Conservation (phyloP, 2,113 vertebrate species). For the Varanus salvator region DNA sequence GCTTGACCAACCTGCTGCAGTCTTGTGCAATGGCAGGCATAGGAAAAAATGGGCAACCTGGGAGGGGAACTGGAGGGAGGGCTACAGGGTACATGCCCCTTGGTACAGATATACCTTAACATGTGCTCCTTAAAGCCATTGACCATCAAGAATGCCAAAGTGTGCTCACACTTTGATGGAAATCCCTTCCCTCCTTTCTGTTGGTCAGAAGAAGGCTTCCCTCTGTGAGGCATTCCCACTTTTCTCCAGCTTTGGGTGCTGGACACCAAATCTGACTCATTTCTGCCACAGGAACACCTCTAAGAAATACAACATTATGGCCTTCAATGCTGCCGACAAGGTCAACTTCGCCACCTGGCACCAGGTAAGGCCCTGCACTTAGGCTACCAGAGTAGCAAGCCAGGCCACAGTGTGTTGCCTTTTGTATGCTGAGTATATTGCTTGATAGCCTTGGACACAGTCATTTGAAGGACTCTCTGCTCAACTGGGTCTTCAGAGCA, state of each 20-base stretch:
- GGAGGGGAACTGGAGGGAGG: too few species aligned
- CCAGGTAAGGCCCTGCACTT: conserved; percentile 76
- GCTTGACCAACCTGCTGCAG: too few species aligned
- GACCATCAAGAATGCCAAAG: not conserved
- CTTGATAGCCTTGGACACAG: not conserved
- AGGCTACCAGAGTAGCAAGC: not conserved
- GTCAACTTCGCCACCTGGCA: conserved; percentile 91
- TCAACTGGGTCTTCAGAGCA: not conserved
- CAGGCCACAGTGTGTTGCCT: not conserved
- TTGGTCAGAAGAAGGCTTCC: not conserved
- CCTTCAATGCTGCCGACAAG: conserved; percentile 90
- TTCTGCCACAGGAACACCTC: conserved; percentile 81
- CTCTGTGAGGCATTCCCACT: not conserved
- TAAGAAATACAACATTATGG: conserved; percentile 93
- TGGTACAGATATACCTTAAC: not conserved
- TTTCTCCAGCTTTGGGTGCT: not conserved
- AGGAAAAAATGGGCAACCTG: too few species aligned
- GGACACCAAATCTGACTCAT: not conserved
- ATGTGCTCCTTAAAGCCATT: not conserved
- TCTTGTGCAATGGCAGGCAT: too few species aligned
- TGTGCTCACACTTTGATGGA: not conserved
- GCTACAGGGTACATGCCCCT: too few species aligned
- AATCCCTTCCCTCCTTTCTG: not conserved
- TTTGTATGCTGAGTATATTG: not conserved
- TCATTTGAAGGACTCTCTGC: not conserved